A percentile compares a stretch with the other conserved stretches of the same genome.
These are phyloP conservation scores for Operophtera brumata DNA, from an alignment of 2,888 invertebrate genomes.

Conservation along the genomic window DNA sequence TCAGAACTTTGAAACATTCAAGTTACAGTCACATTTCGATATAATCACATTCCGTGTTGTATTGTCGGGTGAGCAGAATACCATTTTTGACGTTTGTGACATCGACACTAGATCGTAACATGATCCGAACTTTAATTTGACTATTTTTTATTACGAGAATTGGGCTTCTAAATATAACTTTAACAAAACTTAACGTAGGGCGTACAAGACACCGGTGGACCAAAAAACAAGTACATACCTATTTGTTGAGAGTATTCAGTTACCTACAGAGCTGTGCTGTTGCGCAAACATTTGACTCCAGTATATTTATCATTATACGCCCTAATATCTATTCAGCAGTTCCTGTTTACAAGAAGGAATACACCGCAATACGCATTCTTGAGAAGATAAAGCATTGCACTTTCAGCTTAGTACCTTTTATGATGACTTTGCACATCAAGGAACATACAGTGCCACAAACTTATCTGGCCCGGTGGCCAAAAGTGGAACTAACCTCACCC, in stretches of 20 bases:
- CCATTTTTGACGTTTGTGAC: no score
- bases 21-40: no score
- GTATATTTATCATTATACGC: neutral
- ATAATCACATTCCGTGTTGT: no score
- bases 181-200: constrained; percentile 9
- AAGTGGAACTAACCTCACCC: no score
- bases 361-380: neutral
- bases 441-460: no score
- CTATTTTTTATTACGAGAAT: no score
- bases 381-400: neutral
- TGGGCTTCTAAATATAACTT: constrained; percentile 3
- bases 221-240: constrained; percentile 12
- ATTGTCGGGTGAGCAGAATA: no score
- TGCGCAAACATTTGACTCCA: neutral
- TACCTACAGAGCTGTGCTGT: neutral
- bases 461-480: no score
- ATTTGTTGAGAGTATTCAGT: neutral
- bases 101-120: no score
- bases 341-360: neutral
- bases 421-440: neutral
- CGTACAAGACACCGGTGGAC: neutral
- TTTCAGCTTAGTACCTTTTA: neutral
- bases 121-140: no score
- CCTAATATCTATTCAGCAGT: neutral
- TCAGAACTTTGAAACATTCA: no score